Base-by-base conservation (phyloP, 2,888 invertebrate species). In the Tenthredo notha region DNA sequence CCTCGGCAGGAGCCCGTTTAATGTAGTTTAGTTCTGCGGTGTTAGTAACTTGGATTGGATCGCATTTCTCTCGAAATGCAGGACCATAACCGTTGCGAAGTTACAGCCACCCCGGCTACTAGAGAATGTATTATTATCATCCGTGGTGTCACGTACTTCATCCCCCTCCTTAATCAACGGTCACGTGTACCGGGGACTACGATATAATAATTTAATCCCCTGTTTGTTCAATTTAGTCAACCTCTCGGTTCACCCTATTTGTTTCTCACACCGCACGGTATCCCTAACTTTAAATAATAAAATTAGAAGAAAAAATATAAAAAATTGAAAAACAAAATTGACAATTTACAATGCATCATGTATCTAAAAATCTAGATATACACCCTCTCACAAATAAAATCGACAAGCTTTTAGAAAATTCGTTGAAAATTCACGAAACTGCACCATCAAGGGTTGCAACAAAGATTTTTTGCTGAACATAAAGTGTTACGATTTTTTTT, bases 1-100 rank as follows among this genome's bases (percentile, higher is more conserved):
- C 40, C 18, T 61, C 21, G 54, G 74, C 84, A 78, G 86, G 86
- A 89, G 87, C 87, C 85, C 86, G 87, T 87, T 88, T 87, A 87
- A 88, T 87, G 88, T 86, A 87, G 86, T 87, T 88, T 87, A 87
- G 86, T 86, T 88, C 87, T 80, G 50, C 87, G 86, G 87, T 86
- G 87, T 86, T 87, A 87, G 86, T 87, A 88, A 87, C 88, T 88
- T 86, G 86, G 86, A 86, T 87, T 88, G 86, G 88, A 87, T 87
- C 78, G 74, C 85, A 67, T 85, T 65, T 87, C 86, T 80, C 85
- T 85, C 65, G 80, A 67, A 72, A 86, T 75, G 84, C 85, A 70
- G 78, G 85, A 84, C 85, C 87, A 86, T 88, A 87, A 88, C 86
- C 80, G 40, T 61, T 29, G 37, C 61, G n/a, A 54, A 87, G 84